Base-by-base conservation (phyloP, 2,888 invertebrate species). In the Tridacna crocea region DNA sequence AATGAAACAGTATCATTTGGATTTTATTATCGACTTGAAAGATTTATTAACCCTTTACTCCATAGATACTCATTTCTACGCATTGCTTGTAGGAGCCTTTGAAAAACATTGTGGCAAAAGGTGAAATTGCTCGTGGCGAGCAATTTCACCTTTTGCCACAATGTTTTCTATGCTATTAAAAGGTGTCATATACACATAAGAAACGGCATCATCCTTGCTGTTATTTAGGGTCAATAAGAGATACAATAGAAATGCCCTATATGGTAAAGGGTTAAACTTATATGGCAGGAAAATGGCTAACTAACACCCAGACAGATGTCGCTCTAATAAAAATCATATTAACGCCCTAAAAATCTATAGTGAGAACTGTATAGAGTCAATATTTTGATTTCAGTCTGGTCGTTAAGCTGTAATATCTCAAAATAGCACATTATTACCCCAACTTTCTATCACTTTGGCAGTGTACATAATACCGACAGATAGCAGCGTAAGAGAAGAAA, bases 221-320 rank as follows among this genome's bases (percentile, higher is more conserved):
- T n/a, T n/a, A n/a, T n/a, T n/a, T n/a, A n/a, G n/a, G n/a, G n/a
- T n/a, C n/a, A n/a, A n/a, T n/a, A n/a, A n/a, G n/a, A n/a, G n/a
- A n/a, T n/a, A n/a, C n/a, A n/a, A n/a, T n/a, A n/a, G n/a, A n/a
- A n/a, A n/a, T n/a, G n/a, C n/a, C n/a, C n/a, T n/a, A n/a, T n/a
- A n/a, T n/a, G 61, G 17, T 15, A n/a, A 61, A 61, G 61, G 61
- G 61, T 51, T 51, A 51, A 51, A 51, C 51, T 51, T 13, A 51
- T 13, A 51, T 13, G 12, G 15, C 51, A 51, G 51, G 51, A 15
- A 15, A 51, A 51, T 51, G 51, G 11, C 15, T 61, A 10, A 61
- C n/a, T 61, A 61, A 61, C 61, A 61, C 4, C 61, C 61, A 19
- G 22, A 61, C 61, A 61, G 61, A 61, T 61, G 61, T 61, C 61